Conservation (phyloP, 2,113 vertebrate genomes). For the Rhinoptilus africanus region DNA sequence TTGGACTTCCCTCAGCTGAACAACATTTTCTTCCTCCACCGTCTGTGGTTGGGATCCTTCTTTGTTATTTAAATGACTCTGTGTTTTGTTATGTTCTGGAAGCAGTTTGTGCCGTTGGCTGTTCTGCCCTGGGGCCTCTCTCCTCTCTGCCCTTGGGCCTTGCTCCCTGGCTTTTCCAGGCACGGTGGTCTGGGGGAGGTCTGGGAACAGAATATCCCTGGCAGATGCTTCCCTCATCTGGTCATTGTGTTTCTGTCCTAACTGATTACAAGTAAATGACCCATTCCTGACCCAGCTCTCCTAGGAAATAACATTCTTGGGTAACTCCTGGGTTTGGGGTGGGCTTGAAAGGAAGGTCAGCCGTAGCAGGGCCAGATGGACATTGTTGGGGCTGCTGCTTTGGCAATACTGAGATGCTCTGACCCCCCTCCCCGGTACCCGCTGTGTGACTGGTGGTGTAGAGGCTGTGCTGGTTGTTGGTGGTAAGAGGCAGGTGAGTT, state of each 20-base stretch:
- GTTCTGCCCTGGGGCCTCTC: not conserved
- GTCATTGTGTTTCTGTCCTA: constrained; percentile 57
- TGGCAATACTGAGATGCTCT: not conserved
- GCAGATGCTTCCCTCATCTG: constrained; percentile 57
- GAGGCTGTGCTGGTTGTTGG: not conserved
- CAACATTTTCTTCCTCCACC: not conserved
- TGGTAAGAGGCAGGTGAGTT: not conserved
- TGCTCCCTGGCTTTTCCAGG: not conserved
- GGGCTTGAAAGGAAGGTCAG: not conserved
- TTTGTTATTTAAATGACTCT: constrained; percentile 6
- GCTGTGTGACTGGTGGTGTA: not conserved
- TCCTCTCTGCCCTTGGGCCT: not conserved
- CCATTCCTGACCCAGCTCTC: constrained; percentile 45
- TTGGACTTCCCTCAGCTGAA: not conserved
- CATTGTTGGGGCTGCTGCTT: not conserved
- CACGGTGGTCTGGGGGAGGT: not conserved
- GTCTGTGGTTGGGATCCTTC: not conserved
- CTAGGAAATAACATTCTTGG: not conserved
- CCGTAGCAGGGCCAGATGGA: not conserved
- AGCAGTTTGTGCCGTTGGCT: not conserved
- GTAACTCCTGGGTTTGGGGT: not conserved
- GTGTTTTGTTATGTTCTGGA: not conserved
- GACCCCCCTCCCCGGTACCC: not conserved
- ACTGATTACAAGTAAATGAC: constrained; percentile 53
- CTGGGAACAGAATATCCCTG: not conserved